Percentiles rank a stretch among this genome's conserved stretches.
Conservation (phyloP, 2,113 vertebrate genomes). For the Alligator mississippiensis region DNA sequence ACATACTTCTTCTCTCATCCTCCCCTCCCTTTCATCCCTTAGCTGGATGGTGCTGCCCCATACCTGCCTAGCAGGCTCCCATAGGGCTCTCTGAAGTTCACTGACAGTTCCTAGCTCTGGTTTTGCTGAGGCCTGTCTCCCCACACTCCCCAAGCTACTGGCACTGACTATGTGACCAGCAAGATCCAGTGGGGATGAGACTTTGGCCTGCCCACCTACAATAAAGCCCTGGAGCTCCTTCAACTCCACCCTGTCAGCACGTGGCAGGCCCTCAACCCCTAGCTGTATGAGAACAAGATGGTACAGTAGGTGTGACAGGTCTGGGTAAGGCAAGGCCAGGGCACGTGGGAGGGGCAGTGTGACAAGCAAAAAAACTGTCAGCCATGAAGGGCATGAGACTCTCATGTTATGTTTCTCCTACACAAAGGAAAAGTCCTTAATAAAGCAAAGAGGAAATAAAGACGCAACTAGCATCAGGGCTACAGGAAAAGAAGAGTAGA, state of each 20-base stretch:
- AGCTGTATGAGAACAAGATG: conserved; percentile 28
- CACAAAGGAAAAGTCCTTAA: too few species aligned
- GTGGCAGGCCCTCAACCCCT: conserved; percentile 85
- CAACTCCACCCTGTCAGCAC: conserved; percentile 74
- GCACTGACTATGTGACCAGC: conserved; percentile 84
- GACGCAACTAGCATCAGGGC: too few species aligned
- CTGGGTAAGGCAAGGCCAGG: neutral
- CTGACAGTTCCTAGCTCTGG: too few species aligned
- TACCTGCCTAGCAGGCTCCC: too few species aligned
- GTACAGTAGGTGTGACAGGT: neutral
- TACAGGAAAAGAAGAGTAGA: too few species aligned
- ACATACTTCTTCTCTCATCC: too few species aligned
- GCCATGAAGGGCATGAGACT: neutral
- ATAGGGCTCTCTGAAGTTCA: too few species aligned
- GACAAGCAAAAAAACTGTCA: neutral
- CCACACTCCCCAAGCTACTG: conserved; percentile 82
- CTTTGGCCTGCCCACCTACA: conserved; percentile 85
- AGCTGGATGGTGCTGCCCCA: too few species aligned
- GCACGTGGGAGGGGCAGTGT: neutral
- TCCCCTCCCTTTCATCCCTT: too few species aligned
- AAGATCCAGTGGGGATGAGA: conserved; percentile 87
- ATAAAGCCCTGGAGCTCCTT: conserved; percentile 79
- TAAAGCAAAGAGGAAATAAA: too few species aligned
- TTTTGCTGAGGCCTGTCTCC: too few species aligned
- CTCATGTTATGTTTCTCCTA: neutral